Conservation (phyloP, 2,797 vertebrate genomes). For the Gallinago nigripennis region DNA sequence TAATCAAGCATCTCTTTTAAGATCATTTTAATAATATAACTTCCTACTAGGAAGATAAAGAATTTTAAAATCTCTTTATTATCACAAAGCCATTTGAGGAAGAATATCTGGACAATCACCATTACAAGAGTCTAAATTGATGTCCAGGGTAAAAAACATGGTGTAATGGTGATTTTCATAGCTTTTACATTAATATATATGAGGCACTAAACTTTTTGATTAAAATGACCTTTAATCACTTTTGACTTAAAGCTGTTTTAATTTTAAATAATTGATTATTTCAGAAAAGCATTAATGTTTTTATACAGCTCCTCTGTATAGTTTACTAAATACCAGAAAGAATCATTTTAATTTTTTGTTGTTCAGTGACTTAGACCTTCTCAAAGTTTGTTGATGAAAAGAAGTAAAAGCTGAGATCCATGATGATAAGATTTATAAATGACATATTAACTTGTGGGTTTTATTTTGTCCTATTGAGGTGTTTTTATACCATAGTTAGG, state of each 20-base stretch:
- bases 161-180: not conserved
- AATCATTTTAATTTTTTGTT: not conserved
- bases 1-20: not conserved
- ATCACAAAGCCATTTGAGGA: not conserved
- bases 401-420: not conserved
- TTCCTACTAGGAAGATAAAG: not conserved
- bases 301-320: not conserved
- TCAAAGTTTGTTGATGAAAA: not conserved
- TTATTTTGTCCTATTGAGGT: not conserved
- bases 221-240: not conserved
- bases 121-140: not conserved
- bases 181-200: not conserved
- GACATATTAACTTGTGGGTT: not conserved
- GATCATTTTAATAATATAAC: not conserved
- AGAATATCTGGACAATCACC: not conserved
- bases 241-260: not conserved
- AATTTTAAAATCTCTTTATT: not conserved
- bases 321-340: not conserved
- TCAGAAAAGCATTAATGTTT: not conserved
- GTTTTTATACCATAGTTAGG: not conserved
- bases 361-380: not conserved
- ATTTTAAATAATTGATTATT: not conserved
- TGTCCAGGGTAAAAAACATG: not conserved
- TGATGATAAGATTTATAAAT: not conserved
- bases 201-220: not conserved